Base-by-base conservation (phyloP, 2,888 invertebrate species). In the Ennomos quercinarius region DNA sequence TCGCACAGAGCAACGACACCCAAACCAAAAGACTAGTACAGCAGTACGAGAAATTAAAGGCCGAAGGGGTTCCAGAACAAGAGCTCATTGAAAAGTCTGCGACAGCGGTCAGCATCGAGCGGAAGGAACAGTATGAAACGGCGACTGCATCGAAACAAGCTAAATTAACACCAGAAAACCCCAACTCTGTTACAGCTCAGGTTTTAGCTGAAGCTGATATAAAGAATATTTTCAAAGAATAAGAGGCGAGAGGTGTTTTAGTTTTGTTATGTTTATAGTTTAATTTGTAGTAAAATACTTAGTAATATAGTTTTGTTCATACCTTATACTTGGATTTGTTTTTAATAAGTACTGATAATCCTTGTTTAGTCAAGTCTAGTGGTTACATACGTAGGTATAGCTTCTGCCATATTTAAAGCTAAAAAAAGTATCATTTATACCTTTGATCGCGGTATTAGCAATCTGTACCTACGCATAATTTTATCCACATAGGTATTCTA, bases 1-100 rank as follows among this genome's bases (percentile, higher is more conserved):
- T 87, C 0, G 94, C 91, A 70, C 82, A 78, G n/a, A 78, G 81
- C 68, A 82, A 87, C n/a, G 93, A 81, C 77, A 94, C 93, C 36
- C 90, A 93, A 65, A 93, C 93, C 0, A 95, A 94, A 74, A 91
- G 87, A 68, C 95, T 96, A 68, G 86, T 96, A 10, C 84, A 93
- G 39, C 93, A 94, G 62, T 96, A 95, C 71, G 86, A 94, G 42
- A 91, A 93, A 61, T 73, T 96, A 9, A 91, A 94, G 77, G 75
- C 82, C 0, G 93, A 93, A 73, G 94, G 93, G 0, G 80, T 93
- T 1, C 76, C 93, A 36, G 91, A 93, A 68, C 89, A 91, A n/a
- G 93, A 94, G 54, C 71, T 93, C n/a, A 73, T 90, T 48, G 84
- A 89, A 43, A 89, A 89, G 69, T 77, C 86, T 10, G 82, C 80